phyloP scores from a whole-genome alignment of 2,888 invertebrate genomes.

The Orchesellides sinensis region DNA sequence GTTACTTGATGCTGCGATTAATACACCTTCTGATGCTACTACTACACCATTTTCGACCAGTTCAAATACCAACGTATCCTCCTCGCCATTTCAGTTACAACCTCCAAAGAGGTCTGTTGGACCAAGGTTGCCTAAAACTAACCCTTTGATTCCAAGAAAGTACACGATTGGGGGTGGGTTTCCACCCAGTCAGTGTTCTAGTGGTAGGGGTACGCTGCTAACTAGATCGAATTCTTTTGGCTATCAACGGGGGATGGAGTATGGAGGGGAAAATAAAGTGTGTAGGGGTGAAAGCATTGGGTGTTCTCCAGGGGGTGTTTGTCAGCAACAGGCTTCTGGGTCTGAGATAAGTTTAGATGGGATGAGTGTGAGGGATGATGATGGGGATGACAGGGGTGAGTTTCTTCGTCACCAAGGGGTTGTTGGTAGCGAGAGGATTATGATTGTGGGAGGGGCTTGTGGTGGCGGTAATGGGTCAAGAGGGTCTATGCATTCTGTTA shows the following conservation, averaged over 20 bases:
- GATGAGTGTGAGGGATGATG: not conserved
- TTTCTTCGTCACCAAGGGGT: no score
- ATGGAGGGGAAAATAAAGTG: not conserved
- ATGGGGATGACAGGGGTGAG: not conserved
- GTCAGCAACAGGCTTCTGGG: not conserved
- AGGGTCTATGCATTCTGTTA: slow-evolving; percentile 35
- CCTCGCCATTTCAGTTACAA: not conserved
- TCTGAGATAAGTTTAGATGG: not conserved
- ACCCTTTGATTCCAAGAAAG: slow-evolving; percentile 17
- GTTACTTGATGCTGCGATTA: not conserved
- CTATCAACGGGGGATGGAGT: not conserved
- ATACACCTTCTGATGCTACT: not conserved
- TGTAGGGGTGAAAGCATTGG: not conserved
- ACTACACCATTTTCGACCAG: not conserved
- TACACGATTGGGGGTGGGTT: slow-evolving; percentile 59
- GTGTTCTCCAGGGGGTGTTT: not conserved
- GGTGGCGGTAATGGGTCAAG: no score
- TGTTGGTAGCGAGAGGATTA: no score
- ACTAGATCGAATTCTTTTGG: slow-evolving; percentile 61
- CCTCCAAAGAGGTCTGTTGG: not conserved
- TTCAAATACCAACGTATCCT: not conserved
- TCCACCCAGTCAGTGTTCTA: not conserved
- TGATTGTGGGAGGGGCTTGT: no score
- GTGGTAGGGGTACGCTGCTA: not conserved
- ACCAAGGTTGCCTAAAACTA: not conserved